phyloP scores from a whole-genome alignment of 2,797 vertebrate species.

The Acanthurus leucopareius region DNA sequence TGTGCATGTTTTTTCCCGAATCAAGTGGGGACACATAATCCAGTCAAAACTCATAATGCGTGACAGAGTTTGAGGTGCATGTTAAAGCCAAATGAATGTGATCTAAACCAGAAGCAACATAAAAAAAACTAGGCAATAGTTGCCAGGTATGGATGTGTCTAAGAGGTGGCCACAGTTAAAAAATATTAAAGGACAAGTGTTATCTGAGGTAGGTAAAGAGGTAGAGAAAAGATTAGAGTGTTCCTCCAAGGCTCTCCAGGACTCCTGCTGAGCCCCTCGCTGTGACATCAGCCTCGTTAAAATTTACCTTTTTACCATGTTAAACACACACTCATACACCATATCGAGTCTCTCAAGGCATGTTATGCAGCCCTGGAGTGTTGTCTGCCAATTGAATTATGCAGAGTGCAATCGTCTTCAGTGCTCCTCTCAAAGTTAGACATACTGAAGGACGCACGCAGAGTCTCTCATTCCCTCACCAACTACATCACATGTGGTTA shows the following conservation, averaged over 20 bases:
- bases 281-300: constrained; percentile 57
- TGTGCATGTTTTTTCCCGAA: constrained; percentile 19
- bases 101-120: background rate
- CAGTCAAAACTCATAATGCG: background rate
- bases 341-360: constrained; percentile 44
- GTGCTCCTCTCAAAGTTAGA: constrained; percentile 45
- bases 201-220: constrained; percentile 1
- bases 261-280: constrained; percentile 12
- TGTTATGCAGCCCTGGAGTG: constrained; percentile 41
- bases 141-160: background rate
- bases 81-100: background rate
- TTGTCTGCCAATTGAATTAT: constrained; percentile 70
- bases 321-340: constrained; percentile 41
- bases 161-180: background rate
- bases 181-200: constrained; percentile 11
- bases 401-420: constrained; percentile 58
- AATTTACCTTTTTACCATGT: constrained; percentile 54
- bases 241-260: constrained; percentile 8
- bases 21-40: background rate
- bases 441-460: constrained; percentile 30
- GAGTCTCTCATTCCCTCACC: constrained; percentile 30
- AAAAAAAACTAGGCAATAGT: background rate
- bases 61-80: background rate
- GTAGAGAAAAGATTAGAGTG: constrained; percentile 10
- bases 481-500: constrained; percentile 49